Evolutionary conservation across 2,113 vertebrate species (phyloP).

Genomic region (Capra hircus): DNA sequence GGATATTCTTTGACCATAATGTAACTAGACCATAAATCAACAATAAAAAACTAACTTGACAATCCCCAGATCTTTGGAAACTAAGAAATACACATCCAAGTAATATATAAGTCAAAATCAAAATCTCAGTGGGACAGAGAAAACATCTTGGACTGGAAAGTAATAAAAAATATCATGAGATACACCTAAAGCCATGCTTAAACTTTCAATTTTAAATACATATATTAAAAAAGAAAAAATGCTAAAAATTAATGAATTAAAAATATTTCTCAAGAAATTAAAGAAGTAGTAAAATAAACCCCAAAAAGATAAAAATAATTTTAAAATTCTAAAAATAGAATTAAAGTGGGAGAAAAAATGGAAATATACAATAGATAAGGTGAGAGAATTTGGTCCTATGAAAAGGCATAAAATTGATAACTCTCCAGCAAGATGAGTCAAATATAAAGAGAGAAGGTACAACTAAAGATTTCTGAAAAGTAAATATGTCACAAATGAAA

Average conservation of each 20-base stretch:
- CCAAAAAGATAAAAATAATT: not conserved
- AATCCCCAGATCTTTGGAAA: not conserved
- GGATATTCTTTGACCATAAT: not conserved
- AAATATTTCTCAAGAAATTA: not conserved
- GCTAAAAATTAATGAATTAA: not conserved
- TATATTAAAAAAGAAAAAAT: not conserved
- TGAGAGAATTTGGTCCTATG: not conserved
- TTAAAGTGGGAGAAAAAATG: not conserved
- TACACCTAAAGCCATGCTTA: not conserved
- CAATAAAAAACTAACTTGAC: not conserved
- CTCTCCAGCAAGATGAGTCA: not conserved
- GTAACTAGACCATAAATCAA: not conserved
- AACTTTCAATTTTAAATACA: not conserved
- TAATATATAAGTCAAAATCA: not conserved
- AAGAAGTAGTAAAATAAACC: not conserved
- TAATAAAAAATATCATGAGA: not conserved
- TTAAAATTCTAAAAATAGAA: not conserved
- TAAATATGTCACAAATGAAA: not conserved
- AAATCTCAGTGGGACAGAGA: not conserved
- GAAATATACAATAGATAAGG: not conserved
- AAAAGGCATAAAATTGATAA: not conserved
- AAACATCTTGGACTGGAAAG: not conserved
- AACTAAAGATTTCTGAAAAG: not conserved
- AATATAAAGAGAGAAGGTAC: not conserved
- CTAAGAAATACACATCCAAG: not conserved